These are phyloP conservation scores for Drosophila pegasa DNA, from an alignment of 2,888 invertebrate species.

Conservation along the genomic window DNA sequence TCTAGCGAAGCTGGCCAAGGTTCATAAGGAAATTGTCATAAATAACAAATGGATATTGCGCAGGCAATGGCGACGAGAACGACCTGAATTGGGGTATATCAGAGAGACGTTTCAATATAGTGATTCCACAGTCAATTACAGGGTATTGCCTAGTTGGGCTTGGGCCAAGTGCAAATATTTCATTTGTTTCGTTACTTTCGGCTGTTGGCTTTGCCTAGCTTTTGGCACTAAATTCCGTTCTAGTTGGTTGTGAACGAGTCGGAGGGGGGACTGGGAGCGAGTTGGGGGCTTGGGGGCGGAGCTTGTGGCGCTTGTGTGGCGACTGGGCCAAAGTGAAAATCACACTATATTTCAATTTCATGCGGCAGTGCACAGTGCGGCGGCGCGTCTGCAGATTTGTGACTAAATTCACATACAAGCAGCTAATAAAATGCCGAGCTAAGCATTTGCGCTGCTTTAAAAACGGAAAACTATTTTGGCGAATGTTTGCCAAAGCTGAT, in stretches of 20 bases:
- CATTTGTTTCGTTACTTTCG: constrained; percentile 35
- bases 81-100: neutral
- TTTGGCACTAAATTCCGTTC: constrained; percentile 65
- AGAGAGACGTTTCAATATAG: neutral
- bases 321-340: constrained; percentile 70
- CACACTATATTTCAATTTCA: constrained; percentile 81
- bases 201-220: constrained; percentile 53
- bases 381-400: constrained; percentile 74
- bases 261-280: no score
- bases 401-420: constrained; percentile 77
- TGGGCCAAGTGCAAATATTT: no score
- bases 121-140: constrained; percentile 2
- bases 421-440: constrained; percentile 77
- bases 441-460: constrained; percentile 68
- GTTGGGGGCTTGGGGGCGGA: neutral
- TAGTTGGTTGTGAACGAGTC: constrained; percentile 25
- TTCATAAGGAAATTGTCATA: constrained; percentile 59
- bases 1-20: constrained; percentile 12
- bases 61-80: neutral
- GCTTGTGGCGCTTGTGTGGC: neutral
- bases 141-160: constrained; percentile 38
- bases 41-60: constrained; percentile 57
- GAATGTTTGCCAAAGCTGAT: constrained; percentile 74
- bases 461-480: constrained; percentile 71
- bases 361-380: constrained; percentile 72